Conservation (phyloP, 2,888 invertebrate species). For the Phyllotreta cruciferae region DNA sequence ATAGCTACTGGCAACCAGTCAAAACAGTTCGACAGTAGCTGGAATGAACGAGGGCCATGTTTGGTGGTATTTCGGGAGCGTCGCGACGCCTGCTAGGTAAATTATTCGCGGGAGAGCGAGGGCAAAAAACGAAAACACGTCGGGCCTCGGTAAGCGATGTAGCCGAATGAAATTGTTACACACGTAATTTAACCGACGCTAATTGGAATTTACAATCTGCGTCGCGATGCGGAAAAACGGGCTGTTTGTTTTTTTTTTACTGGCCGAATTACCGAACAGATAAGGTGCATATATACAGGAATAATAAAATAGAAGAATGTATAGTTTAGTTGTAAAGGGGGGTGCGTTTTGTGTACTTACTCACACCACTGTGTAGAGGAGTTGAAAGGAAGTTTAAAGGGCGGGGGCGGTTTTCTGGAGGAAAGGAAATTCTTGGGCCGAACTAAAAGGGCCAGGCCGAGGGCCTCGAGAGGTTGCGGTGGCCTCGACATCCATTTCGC, state of each 20-base stretch:
- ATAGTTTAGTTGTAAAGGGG: no score
- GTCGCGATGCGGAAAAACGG: constrained; percentile 30
- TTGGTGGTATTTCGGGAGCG: no score
- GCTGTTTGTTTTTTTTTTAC: no score
- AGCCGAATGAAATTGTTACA: constrained; percentile 54
- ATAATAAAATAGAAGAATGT: no score
- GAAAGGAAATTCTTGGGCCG: constrained; percentile 56
- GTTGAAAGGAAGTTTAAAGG: constrained; percentile 18
- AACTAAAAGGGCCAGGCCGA: constrained; percentile 48
- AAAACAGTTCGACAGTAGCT: constrained; percentile 5
- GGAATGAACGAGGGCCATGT: no score
- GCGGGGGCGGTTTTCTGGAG: neutral
- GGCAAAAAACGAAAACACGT: constrained; percentile 52
- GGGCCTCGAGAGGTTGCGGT: constrained; percentile 60
- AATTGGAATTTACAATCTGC: constrained; percentile 40
- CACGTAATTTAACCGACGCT: constrained; percentile 45
- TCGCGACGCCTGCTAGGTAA: constrained; percentile 50
- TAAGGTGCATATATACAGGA: no score
- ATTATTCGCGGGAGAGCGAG: constrained; percentile 47
- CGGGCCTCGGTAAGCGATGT: constrained; percentile 53
- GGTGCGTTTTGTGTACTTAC: no score
- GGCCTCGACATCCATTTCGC: constrained; percentile 59
- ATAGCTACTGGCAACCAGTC: constrained; percentile 26
- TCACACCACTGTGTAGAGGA: no score
- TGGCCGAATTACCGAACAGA: no score